Evolutionary conservation across 2,797 vertebrate genomes (phyloP).

Genomic region (Lophius americanus): DNA sequence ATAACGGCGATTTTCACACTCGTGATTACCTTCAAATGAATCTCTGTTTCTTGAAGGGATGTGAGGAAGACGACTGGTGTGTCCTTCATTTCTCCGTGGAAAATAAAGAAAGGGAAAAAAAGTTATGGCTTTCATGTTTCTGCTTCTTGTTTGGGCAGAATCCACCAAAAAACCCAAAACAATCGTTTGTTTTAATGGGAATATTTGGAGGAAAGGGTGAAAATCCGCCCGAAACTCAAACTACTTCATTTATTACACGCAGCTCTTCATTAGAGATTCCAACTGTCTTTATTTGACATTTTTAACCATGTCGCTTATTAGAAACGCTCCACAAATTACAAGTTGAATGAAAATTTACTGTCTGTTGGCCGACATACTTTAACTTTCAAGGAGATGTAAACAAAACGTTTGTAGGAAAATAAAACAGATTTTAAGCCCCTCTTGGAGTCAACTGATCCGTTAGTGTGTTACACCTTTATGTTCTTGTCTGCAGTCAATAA

Average conservation of each 20-base stretch:
- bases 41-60: slow-evolving; percentile 78
- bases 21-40: slow-evolving; percentile 80
- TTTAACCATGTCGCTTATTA: background rate
- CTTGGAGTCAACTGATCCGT: no score
- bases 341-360: background rate
- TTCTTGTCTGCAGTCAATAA: no score
- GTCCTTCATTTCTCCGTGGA: slow-evolving; percentile 66
- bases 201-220: slow-evolving; percentile 3
- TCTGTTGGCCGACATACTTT: no score
- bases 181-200: slow-evolving; percentile 49
- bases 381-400: no score
- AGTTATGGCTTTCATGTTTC: slow-evolving; percentile 66
- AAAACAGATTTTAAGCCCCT: no score
- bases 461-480: no score
- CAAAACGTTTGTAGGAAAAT: no score
- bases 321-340: no score
- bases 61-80: slow-evolving; percentile 67
- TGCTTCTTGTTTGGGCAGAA: slow-evolving; percentile 52
- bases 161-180: slow-evolving; percentile 62
- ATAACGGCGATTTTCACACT: slow-evolving; percentile 82
- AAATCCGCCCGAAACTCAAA: background rate
- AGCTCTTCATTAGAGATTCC: background rate
- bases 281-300: background rate
- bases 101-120: slow-evolving; percentile 33
- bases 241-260: background rate